Conservation (phyloP, 2,797 vertebrate species). For the Ptychadena robeensis region DNA sequence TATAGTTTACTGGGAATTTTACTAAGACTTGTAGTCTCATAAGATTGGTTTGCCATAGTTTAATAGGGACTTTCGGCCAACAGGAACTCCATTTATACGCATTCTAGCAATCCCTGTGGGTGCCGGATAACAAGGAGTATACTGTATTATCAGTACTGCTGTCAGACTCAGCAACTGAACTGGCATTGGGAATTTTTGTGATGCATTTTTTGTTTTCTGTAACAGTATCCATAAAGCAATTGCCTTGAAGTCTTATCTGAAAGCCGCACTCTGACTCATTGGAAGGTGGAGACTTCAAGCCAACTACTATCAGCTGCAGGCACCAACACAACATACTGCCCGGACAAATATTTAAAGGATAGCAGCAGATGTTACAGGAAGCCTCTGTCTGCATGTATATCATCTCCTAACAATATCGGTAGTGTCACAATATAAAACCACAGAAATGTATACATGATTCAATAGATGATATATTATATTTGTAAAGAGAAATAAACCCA, state of each 20-base stretch:
- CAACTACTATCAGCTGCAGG: constrained; percentile 41
- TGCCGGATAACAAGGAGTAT: too few species aligned
- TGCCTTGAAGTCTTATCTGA: constrained; percentile 46
- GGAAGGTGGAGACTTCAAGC: constrained; percentile 1
- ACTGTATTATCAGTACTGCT: background rate
- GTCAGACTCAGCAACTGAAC: background rate
- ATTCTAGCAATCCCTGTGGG: too few species aligned
- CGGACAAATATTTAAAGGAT: background rate
- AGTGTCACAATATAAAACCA: background rate
- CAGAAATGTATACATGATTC: background rate
- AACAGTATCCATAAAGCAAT: constrained; percentile 15
- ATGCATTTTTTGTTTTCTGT: constrained; percentile 28
- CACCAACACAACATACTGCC: background rate
- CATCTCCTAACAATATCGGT: background rate
- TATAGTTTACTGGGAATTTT: too few species aligned
- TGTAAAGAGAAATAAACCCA: too few species aligned
- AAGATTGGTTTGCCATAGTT: too few species aligned
- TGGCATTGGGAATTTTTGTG: constrained; percentile 11
- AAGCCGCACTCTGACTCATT: constrained; percentile 24
- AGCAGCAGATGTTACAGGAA: constrained; percentile 12
- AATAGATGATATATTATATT: background rate
- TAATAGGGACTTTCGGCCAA: too few species aligned
- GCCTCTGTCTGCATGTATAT: background rate
- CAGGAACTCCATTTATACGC: too few species aligned
- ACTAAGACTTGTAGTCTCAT: too few species aligned